Conservation (phyloP, 2,888 invertebrate genomes). For the Agrenia bidenticulata region DNA sequence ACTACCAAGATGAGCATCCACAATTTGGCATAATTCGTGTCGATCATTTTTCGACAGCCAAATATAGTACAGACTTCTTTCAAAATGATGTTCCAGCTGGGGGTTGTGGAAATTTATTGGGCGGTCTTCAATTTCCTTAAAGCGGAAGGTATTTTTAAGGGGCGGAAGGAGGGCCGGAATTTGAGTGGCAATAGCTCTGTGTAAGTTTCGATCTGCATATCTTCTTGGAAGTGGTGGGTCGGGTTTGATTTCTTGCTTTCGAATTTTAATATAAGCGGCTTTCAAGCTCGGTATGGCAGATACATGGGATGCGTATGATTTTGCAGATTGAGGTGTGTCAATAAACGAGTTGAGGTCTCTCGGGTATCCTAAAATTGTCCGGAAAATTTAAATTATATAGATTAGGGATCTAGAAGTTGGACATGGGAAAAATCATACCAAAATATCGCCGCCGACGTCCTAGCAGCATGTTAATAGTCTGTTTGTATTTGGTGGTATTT, state of each 20-base stretch:
- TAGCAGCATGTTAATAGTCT: not conserved
- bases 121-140: constrained; percentile 18
- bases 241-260: constrained; percentile 11
- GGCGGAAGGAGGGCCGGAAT: constrained; percentile 34
- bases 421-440: constrained; percentile 4
- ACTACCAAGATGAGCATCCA: constrained; percentile 23
- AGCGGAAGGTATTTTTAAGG: constrained; percentile 29
- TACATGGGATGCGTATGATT: constrained; percentile 21
- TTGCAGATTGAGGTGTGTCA: constrained; percentile 33
- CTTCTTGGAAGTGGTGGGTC: constrained; percentile 21
- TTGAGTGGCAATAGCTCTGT: constrained; percentile 25
- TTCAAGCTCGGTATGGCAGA: constrained; percentile 7
- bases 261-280: not conserved
- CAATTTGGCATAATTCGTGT: constrained; percentile 18
- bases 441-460: constrained; percentile 6
- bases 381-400: not conserved
- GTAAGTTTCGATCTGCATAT: constrained; percentile 32
- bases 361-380: constrained; percentile 33
- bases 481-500: too few relatives aligned
- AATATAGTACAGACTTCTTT: constrained; percentile 26
- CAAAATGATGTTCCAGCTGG: constrained; percentile 25
- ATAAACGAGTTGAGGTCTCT: constrained; percentile 11
- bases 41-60: constrained; percentile 30
- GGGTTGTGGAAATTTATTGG: constrained; percentile 22
- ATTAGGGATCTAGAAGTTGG: not conserved